phyloP scores from a whole-genome alignment of 2,113 vertebrate species.

The Austrofundulus limnaeus region DNA sequence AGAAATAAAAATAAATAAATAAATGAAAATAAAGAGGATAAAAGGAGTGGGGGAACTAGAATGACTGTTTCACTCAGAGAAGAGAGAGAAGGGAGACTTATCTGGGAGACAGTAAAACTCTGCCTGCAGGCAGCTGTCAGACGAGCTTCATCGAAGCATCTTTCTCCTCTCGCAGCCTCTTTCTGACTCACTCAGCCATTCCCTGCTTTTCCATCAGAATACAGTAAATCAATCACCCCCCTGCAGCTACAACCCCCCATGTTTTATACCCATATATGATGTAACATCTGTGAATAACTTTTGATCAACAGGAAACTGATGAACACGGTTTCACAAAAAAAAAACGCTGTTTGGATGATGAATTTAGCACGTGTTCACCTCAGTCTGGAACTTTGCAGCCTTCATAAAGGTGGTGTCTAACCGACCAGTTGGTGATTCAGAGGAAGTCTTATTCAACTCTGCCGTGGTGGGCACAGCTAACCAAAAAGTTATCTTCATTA shows the following conservation, averaged over 20 bases:
- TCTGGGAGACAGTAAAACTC: constrained; percentile 48
- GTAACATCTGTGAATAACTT: constrained; percentile 41
- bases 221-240: constrained; percentile 55
- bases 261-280: constrained; percentile 46
- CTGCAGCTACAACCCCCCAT: constrained; percentile 46
- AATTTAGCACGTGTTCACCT: constrained; percentile 1
- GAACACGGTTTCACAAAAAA: constrained; percentile 48
- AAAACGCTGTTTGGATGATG: constrained; percentile 21
- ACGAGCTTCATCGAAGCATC: constrained; percentile 45
- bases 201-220: constrained; percentile 38
- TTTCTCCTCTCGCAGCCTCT: constrained; percentile 35
- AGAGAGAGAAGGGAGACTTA: constrained; percentile 16
- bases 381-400: background rate
- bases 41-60: constrained; percentile 7
- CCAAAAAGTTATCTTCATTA: too few species aligned
- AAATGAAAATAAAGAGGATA: background rate
- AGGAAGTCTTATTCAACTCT: too few species aligned
- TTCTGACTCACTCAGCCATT: constrained; percentile 35
- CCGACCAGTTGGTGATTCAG: too few species aligned
- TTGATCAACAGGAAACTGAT: constrained; percentile 54
- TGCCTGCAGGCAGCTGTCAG: constrained; percentile 66
- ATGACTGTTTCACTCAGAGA: constrained; percentile 25
- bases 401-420: too few species aligned
- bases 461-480: too few species aligned
- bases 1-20: background rate